Evolutionary conservation across 2,113 vertebrate species (phyloP), one percentile per base, ranked within the genome.

Genomic region (Dasyurus viverrinus): DNA sequence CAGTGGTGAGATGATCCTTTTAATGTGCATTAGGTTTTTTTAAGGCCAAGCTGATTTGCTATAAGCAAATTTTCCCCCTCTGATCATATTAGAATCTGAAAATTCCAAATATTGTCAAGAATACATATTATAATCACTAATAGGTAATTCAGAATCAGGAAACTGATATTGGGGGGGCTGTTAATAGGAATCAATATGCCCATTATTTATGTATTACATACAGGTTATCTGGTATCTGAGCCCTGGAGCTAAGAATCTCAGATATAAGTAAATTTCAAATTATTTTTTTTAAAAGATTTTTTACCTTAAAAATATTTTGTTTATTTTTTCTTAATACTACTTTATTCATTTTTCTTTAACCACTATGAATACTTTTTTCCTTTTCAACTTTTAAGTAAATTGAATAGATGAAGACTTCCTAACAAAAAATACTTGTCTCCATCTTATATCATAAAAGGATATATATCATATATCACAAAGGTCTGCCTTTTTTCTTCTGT

Each of bases 1-100:
- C 99, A 14, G 99, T 99, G 99, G 99, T 99, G 98, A 99, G 99
- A 54, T 30, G 6, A 30, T 55, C 14, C 91, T 27, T 90, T 14
- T 2, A 47, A 30, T 8, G 23, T 54, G 22, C 26, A 42, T 57
- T 93, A 50, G 23, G 54, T 27, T 30, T 52, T 10, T 91, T 27
- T 3, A 90, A 57, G 27, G 3, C 48, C 8, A 25, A n/a, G 8
- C 9, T 92, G 8, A 68, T 22, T 22, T 52, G 23, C 19, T 26
- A 50, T 6, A 7, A 2, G 90, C 10, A 0, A 3, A 2, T 14
- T 0, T 8, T 3, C 24, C 3, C 22, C 42, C 53, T 11, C 1
- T 4, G 9, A 0, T 68, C 25, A 25, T 52, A 90, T 11, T 60
- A 3, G 47, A n/a, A 14, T 22, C 48, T 76, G 46, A 60, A 4